A percentile compares a stretch with the other conserved stretches of the same genome.
phyloP scores from a whole-genome alignment of 2,888 invertebrate species.

The Tetragnatha montana region DNA sequence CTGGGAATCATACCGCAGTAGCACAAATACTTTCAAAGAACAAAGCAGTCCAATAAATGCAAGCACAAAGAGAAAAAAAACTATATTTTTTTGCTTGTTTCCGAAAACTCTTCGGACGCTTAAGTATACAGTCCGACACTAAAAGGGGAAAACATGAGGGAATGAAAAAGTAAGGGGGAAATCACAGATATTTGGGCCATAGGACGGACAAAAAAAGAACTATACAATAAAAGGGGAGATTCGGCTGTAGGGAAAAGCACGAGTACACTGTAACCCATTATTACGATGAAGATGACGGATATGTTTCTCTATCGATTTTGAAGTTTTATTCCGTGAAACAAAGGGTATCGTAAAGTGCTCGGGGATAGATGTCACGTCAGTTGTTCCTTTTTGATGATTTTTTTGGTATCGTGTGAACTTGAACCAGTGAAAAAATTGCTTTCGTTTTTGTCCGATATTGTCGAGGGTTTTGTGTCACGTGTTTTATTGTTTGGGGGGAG shows the following conservation, averaged over 20 bases:
- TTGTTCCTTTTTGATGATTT: not conserved
- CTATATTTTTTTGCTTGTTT: slow-evolving; percentile 26
- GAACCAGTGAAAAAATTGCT: not conserved
- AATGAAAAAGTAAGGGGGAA: not conserved
- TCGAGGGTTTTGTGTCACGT: not conserved
- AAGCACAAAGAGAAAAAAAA: slow-evolving; percentile 12
- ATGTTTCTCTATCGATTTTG: slow-evolving; percentile 41
- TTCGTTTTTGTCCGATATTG: not conserved
- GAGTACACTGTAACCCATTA: slow-evolving; percentile 45
- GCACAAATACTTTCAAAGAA: not conserved
- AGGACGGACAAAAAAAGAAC: slow-evolving; percentile 30
- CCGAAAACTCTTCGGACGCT: slow-evolving; percentile 26
- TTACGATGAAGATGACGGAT: slow-evolving; percentile 58
- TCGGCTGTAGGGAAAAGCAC: slow-evolving; percentile 13
- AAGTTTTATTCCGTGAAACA: slow-evolving; percentile 23
- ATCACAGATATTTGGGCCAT: slow-evolving; percentile 42
- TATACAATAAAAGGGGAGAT: slow-evolving; percentile 21
- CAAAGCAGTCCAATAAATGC: slow-evolving; percentile 8
- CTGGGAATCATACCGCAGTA: not conserved
- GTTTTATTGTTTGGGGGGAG: not conserved
- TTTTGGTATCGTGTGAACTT: not conserved
- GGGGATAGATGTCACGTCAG: slow-evolving; percentile 1
- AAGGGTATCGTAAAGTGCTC: slow-evolving; percentile 23
- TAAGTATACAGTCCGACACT: slow-evolving; percentile 26
- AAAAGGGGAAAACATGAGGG: slow-evolving; percentile 14